These are phyloP conservation scores for Psephotus haematonotus DNA, from an alignment of 2,113 vertebrate species.

Conservation along the genomic window DNA sequence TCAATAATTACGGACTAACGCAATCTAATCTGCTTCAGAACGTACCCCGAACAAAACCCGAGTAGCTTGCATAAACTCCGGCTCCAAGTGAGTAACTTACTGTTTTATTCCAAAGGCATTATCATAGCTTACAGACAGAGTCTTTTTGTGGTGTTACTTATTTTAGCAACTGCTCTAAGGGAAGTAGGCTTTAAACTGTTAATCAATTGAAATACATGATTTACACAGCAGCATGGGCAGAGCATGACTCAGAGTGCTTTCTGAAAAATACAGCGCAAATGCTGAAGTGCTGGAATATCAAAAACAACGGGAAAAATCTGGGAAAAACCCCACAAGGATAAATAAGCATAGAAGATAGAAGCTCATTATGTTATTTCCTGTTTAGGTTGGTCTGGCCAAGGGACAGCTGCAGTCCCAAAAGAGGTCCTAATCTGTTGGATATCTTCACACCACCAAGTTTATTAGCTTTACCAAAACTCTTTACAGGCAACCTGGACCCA, in stretches of 20 bases:
- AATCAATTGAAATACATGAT: conserved; percentile 7
- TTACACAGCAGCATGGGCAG: not conserved
- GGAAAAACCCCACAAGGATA: not conserved
- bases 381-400: not conserved
- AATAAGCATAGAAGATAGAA: not conserved
- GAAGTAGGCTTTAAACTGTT: conserved; percentile 17
- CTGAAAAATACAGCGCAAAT: not conserved
- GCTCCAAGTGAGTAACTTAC: not conserved
- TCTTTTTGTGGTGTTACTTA: not conserved
- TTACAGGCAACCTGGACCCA: not conserved
- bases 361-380: not conserved
- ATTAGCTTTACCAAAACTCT: not conserved
- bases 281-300: not conserved
- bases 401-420: not conserved
- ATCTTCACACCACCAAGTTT: not conserved
- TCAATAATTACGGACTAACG: not conserved
- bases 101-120: not conserved
- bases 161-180: conserved; percentile 17
- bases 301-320: not conserved
- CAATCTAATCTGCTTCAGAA: not conserved
- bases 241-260: not conserved
- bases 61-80: not conserved
- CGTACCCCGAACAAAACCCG: not conserved
- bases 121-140: not conserved
- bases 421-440: not conserved